These are phyloP conservation scores for Steatornis caripensis DNA, from an alignment of 2,113 vertebrate species.

Conservation along the genomic window DNA sequence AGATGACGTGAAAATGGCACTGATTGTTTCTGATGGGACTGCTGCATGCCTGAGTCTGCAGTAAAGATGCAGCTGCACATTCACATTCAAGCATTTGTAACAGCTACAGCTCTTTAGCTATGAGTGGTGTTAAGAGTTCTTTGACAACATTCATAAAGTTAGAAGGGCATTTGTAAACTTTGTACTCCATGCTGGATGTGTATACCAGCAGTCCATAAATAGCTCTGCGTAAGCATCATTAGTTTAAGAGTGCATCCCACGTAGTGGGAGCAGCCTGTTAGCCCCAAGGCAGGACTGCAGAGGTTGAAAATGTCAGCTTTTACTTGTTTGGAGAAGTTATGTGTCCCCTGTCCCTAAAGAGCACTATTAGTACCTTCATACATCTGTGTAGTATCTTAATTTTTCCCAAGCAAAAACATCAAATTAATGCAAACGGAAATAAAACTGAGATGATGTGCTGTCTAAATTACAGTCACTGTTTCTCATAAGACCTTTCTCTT, in stretches of 20 bases:
- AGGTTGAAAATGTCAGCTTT: background rate
- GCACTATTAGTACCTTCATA: background rate
- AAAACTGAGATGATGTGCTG: background rate
- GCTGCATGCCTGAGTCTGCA: background rate
- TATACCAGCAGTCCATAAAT: background rate
- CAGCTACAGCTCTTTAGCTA: background rate
- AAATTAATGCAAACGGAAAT: background rate
- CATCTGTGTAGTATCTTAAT: background rate
- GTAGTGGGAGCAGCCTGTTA: background rate
- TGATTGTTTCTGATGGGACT: background rate
- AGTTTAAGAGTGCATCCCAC: background rate
- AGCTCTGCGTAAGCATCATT: background rate
- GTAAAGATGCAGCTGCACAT: background rate
- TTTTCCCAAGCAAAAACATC: background rate
- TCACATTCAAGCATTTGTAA: background rate
- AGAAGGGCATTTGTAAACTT: background rate
- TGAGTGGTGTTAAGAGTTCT: background rate
- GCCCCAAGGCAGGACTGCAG: background rate
- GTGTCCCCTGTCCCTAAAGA: background rate
- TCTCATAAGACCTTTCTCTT: background rate
- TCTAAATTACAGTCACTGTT: background rate
- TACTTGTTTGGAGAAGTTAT: background rate
- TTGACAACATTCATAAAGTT: background rate
- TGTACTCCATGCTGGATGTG: background rate
- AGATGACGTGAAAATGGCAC: background rate